Evolutionary conservation across 2,113 vertebrate species (phyloP), one percentile per base, ranked within the genome.

Genomic region (Centropus bengalensis): DNA sequence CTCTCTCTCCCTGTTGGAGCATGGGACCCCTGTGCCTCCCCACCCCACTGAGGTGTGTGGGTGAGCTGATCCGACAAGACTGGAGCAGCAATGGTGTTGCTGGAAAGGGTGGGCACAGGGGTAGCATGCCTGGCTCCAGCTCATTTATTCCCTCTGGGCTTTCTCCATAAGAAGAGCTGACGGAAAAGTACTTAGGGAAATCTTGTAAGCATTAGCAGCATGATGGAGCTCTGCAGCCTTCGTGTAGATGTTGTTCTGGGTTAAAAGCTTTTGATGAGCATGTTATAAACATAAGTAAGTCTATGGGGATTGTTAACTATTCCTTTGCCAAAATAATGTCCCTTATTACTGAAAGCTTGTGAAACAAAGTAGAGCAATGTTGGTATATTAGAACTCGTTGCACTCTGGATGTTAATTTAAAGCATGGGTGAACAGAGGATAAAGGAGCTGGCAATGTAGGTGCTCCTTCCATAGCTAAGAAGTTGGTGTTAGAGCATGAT

Each of bases 231-330:
- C 75, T 82, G 87, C 85, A 96, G 82, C 68, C 82, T 76, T 77
- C 6, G 1, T 94, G 79, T 89, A 96, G 94, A 94, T 76, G 91
- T 88, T 95, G 87, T 77, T 89, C 93, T 94, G 85, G 88, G 91
- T 96, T 95, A 91, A 95, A 96, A 96, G 90, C 93, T 96, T 93
- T 91, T 86, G 92, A 88, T 22, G 36, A 89, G 71, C n/a, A 36
- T 66, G 86, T 86, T 95, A 89, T 71, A 93, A 96, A 93, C 88
- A 92, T 28, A 54, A 95, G 87, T 47, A 32, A 0, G 42, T 86
- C 76, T 82, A 36, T 30, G 63, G 80, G 85, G 80, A 91, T 58
- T 79, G 81, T 92, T 95, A 92, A 97, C 86, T 63, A 84, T 89
- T 52, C 60, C 79, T 70, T 24, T 73, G 75, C 89, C 71, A 38